These are phyloP conservation scores for Enteromius treurensis DNA, from an alignment of 2,797 vertebrate species.

Conservation along the genomic window DNA sequence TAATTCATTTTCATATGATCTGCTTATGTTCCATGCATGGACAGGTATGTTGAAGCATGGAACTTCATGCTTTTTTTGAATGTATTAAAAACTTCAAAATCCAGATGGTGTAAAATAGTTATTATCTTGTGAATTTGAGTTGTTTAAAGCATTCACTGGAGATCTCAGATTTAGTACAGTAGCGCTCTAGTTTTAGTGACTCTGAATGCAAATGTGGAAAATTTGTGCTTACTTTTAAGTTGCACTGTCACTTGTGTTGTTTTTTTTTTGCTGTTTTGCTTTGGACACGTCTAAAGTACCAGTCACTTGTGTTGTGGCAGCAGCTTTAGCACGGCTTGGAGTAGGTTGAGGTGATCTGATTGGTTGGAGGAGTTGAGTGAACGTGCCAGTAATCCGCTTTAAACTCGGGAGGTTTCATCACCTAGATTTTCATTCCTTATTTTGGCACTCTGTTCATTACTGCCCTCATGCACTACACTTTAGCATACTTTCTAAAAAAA, in stretches of 20 bases:
- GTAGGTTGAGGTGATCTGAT: constrained; percentile 22
- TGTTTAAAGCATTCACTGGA: not conserved
- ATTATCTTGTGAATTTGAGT: not conserved
- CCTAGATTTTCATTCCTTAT: constrained; percentile 8
- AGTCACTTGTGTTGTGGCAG: constrained; percentile 19
- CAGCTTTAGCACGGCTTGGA: constrained; percentile 21
- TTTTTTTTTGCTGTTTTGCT: not conserved
- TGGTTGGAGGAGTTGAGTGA: constrained; percentile 23
- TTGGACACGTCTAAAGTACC: not conserved
- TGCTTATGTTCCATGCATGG: too few species aligned
- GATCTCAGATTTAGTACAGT: not conserved
- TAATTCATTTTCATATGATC: not conserved
- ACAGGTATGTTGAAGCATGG: not conserved
- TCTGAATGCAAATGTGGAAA: not conserved
- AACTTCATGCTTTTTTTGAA: not conserved
- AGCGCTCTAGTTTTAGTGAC: not conserved
- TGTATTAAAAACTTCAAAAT: too few species aligned
- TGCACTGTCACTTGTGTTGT: not conserved
- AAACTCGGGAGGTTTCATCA: constrained; percentile 19
- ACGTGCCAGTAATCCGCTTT: constrained; percentile 39
- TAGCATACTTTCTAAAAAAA: not conserved
- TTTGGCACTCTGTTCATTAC: not conserved
- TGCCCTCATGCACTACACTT: not conserved
- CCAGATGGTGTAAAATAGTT: too few species aligned
- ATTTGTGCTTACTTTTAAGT: not conserved